Base-by-base conservation (phyloP, 2,797 vertebrate species). In the Platyrinchus mystaceus region DNA sequence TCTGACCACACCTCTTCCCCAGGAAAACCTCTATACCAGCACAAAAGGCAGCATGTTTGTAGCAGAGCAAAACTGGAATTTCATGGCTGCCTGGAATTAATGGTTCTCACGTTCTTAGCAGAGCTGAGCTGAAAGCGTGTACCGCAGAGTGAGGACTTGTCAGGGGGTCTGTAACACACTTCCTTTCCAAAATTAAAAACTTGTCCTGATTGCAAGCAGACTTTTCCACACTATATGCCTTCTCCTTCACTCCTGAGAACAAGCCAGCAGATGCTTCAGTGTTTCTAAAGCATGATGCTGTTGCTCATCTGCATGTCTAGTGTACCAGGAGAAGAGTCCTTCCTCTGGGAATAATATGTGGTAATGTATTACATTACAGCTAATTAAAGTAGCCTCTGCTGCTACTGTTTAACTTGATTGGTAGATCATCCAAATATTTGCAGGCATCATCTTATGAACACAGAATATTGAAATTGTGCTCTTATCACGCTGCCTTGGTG, bases 361-460 rank as follows among this genome's bases (percentile, higher is more conserved):
- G 37, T 67, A 56, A 68, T 58, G 68, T 74, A 92, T 92, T 93
- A 68, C 50, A 36, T 89, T 83, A 80, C 84, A 62, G 68, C 60
- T 80, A 56, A 84, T 93, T 87, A 88, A 92, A 94, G 87, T 68
- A 92, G 75, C 64, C 90, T 84, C 69, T 87, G 84, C 78, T 71
- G 81, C 84, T 83, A 56, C 78, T 70, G 66, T 85, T 90, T 70
- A 64, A 66, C 73, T 87, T 80, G 78, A 68, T 73, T 71, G 71
- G 69, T 91, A 53, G 81, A 85, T 84, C 64, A 63, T 75, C 73
- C 78, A 91, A 77, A 87, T 84, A 91, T 46, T 91, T 88, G 73
- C 66, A 93, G 76, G 55, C 58, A 19, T 77, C 9, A 2, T 68
- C 60, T 70, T 55, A 85, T 7, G 58, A 87, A 85, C 39, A 37